phyloP scores from a whole-genome alignment of 2,113 vertebrate genomes.

The Candoia aspera region DNA sequence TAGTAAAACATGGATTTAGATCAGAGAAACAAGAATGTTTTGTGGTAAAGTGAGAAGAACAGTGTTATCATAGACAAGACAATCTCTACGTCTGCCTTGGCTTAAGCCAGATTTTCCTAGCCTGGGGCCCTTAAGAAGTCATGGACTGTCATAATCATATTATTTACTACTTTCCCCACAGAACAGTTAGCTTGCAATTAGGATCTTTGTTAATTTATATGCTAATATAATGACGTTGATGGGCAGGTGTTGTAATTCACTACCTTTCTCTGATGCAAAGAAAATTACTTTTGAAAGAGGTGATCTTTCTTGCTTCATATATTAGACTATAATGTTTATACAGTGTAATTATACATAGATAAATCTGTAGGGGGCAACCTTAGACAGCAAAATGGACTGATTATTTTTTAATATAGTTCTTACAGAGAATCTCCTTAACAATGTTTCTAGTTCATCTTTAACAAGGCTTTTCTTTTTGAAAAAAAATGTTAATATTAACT shows the following conservation, averaged over 20 bases:
- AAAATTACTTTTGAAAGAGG: neutral
- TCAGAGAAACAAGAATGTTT: neutral
- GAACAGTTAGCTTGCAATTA: neutral
- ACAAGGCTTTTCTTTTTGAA: neutral
- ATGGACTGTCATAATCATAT: neutral
- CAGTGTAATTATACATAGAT: conserved; percentile 45
- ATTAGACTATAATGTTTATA: rapidly evolving
- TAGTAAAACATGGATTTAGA: neutral
- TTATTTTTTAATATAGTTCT: conserved; percentile 9
- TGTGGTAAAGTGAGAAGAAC: neutral
- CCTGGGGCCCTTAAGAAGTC: neutral
- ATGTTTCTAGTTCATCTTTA: neutral
- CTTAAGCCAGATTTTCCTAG: neutral
- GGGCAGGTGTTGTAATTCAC: neutral
- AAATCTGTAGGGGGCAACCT: conserved; percentile 74
- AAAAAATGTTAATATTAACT: neutral
- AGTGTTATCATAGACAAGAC: rapidly evolving
- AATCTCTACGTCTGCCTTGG: neutral
- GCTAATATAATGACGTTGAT: neutral
- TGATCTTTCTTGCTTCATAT: neutral
- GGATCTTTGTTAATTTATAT: neutral
- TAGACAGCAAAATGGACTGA: conserved; percentile 58
- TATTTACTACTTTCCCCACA: neutral
- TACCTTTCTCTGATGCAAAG: neutral
- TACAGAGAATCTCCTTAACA: neutral